Evolutionary conservation across 2,113 vertebrate species (phyloP).

Genomic region (Lepidothrix coronata): DNA sequence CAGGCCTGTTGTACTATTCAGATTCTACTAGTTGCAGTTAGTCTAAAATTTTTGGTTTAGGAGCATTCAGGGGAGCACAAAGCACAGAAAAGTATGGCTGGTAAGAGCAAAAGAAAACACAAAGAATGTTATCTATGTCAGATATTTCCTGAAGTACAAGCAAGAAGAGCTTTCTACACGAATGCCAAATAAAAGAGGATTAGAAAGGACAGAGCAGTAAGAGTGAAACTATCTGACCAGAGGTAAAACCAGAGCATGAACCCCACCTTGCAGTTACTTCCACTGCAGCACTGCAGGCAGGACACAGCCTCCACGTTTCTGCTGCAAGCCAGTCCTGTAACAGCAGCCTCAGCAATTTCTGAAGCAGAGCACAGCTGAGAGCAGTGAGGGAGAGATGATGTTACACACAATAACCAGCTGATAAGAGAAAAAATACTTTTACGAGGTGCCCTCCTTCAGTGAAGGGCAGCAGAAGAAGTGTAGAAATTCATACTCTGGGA

Average conservation of each 20-base stretch:
- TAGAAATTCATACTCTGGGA: background rate
- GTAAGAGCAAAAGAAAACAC: background rate
- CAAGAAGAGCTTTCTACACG: background rate
- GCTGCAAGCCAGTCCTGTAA: background rate
- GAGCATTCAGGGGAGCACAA: background rate
- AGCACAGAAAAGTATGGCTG: background rate
- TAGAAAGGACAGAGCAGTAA: background rate
- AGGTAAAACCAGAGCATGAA: background rate
- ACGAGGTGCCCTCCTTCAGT: background rate
- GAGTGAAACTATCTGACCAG: background rate
- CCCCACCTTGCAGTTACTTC: background rate
- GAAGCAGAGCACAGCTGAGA: slow-evolving; percentile 2
- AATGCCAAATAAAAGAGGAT: background rate
- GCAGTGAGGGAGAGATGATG: background rate
- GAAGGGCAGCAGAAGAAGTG: background rate
- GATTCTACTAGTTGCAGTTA: background rate
- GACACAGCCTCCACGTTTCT: background rate
- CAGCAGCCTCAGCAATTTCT: background rate
- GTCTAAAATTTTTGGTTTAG: background rate
- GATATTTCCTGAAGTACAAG: background rate
- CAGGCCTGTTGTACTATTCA: background rate
- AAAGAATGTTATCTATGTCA: slow-evolving; percentile 2
- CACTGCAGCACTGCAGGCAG: background rate
- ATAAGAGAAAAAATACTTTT: background rate
- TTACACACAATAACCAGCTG: background rate